Base-by-base conservation (phyloP, 2,888 invertebrate species). In the Caenorhabditis becei region DNA sequence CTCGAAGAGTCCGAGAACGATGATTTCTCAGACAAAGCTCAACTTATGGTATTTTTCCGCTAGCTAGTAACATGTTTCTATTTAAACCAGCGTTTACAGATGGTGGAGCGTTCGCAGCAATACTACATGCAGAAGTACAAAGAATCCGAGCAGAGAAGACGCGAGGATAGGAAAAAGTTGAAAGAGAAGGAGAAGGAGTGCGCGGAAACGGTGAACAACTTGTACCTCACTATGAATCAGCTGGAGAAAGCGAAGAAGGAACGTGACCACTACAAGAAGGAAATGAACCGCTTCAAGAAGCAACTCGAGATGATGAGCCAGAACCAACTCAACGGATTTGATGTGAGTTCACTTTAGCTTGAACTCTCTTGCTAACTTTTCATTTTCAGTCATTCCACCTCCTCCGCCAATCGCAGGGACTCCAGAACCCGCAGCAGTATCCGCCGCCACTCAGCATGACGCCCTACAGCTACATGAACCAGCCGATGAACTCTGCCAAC, bases 1-100 rank as follows among this genome's bases (percentile, higher is more conserved):
- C 61, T 80, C 2, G 80, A 75, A 59, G 80, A 80, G 35, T 80
- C 80, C 24, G 80, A 80, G 56, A 80, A 80, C 49, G 80, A 80
- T 47, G 80, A 80, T 35, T 80, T 80, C 56, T 51, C 62, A 37
- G 80, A 77, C 32, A 80, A 77, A 14, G 77, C 58, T 26, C 77
- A 80, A 32, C 67, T 80, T 26, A 61, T 53, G 28, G 66, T 72
- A n/a, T 49, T 53, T 62, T 41, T 32, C 32, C 10, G 4, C 10
- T 32, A 7, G 5, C 32, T 7, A 32, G 10, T 4, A 32, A 32
- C 32, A 32, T 7, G 10, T 32, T 32, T 28, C 11, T 23, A 18
- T 32, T 35, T 14, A 14, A 70, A 24, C 26, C 24, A 4, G 5
- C 18, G 7, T 20, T 37, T 65, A 0, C 24, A 65, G 53, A 49